Evolutionary conservation across 2,797 vertebrate species (phyloP).

Genomic region (Betta splendens): DNA sequence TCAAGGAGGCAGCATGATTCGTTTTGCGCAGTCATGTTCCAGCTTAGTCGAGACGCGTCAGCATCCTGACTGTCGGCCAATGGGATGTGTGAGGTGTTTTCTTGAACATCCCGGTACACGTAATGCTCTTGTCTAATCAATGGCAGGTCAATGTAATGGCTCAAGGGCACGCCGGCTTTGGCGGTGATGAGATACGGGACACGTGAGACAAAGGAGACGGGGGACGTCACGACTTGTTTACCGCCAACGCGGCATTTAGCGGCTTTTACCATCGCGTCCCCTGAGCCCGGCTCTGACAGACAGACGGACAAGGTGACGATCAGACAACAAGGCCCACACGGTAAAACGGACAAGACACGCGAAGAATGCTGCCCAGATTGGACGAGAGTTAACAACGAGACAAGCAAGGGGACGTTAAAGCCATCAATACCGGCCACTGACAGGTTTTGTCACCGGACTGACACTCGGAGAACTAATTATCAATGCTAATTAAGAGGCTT

Average conservation of each 20-base stretch:
- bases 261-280: conserved; percentile 60
- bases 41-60: conserved; percentile 29
- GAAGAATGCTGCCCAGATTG: conserved; percentile 68
- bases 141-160: conserved; percentile 77
- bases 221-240: conserved; percentile 81
- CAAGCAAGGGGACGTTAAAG: conserved; percentile 78
- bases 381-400: conserved; percentile 80
- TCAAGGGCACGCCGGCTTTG: conserved; percentile 77
- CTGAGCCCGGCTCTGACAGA: conserved; percentile 65
- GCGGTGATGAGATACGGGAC: conserved; percentile 71
- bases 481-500: conserved; percentile 93
- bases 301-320: conserved; percentile 73
- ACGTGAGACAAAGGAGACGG: conserved; percentile 59
- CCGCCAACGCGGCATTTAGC: conserved; percentile 72
- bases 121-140: conserved; percentile 74
- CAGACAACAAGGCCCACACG: conserved; percentile 81
- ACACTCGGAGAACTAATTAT: conserved; percentile 93
- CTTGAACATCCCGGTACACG: conserved; percentile 68
- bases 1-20: no score
- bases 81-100: conserved; percentile 48
- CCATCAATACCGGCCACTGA: conserved; percentile 82
- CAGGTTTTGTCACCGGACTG: conserved; percentile 88
- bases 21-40: no score
- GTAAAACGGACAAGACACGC: conserved; percentile 74
- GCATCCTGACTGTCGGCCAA: conserved; percentile 41